Evolutionary conservation across 2,888 invertebrate genomes (phyloP).

Genomic region (Artemia sinica): DNA sequence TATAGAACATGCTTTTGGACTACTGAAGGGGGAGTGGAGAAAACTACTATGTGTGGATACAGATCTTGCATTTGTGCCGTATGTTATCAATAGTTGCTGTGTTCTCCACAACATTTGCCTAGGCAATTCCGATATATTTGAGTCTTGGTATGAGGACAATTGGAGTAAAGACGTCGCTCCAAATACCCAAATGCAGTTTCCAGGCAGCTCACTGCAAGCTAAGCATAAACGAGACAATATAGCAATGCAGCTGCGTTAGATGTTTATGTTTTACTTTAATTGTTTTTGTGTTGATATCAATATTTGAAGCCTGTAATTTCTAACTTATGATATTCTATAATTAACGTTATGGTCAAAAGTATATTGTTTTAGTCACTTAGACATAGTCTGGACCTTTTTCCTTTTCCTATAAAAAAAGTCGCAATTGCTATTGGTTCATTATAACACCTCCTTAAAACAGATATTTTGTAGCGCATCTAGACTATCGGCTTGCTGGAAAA

Average conservation of each 20-base stretch:
- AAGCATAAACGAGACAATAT: not conserved
- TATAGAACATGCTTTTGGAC: constrained; percentile 23
- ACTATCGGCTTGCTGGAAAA: too few relatives aligned
- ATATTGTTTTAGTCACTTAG: too few relatives aligned
- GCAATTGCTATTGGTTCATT: too few relatives aligned
- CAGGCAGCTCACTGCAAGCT: not conserved
- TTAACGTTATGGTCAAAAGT: too few relatives aligned
- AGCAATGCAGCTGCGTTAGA: not conserved
- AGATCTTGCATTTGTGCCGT: not conserved
- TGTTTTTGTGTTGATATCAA: too few relatives aligned
- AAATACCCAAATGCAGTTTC: not conserved
- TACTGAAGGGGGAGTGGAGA: constrained; percentile 16
- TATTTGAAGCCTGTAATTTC: too few relatives aligned
- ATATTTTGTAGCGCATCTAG: too few relatives aligned
- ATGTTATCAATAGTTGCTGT: not conserved
- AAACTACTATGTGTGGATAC: not conserved
- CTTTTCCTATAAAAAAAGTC: too few relatives aligned
- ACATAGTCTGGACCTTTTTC: too few relatives aligned
- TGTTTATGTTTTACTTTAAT: not conserved
- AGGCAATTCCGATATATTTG: not conserved
- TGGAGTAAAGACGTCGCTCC: not conserved
- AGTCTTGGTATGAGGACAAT: not conserved
- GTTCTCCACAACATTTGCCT: not conserved
- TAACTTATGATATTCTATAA: too few relatives aligned
- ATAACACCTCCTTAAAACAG: too few relatives aligned